Evolutionary conservation across 2,888 invertebrate genomes (phyloP).

Genomic region (Agrilus cyanescens): DNA sequence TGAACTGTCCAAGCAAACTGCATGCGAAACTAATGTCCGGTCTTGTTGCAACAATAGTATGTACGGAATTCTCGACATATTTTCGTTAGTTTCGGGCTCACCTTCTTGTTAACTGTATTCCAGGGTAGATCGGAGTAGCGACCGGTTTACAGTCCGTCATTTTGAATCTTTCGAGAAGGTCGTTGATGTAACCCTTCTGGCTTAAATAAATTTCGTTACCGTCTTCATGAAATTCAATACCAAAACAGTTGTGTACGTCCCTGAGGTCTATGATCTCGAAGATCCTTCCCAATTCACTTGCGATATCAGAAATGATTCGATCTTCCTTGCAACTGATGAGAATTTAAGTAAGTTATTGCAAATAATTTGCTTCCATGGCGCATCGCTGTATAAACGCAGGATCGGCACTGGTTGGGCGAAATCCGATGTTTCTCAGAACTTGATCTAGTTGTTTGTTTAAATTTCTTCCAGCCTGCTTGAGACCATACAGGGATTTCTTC

Average conservation of each 20-base stretch:
- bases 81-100: slow-evolving; percentile 4
- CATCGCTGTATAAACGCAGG: slow-evolving; percentile 13
- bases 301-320: too few species aligned
- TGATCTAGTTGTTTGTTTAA: slow-evolving; percentile 15
- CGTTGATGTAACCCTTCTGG: slow-evolving; percentile 17
- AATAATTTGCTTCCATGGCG: slow-evolving; percentile 10
- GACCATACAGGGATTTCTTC: slow-evolving; percentile 17
- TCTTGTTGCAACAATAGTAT: slow-evolving; percentile 9
- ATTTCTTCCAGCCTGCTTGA: slow-evolving; percentile 2
- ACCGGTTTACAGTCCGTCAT: slow-evolving; percentile 22
- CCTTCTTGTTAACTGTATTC: slow-evolving; percentile 7
- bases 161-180: slow-evolving; percentile 17
- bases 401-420: slow-evolving; percentile 11
- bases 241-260: slow-evolving; percentile 14
- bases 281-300: slow-evolving; percentile 10
- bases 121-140: slow-evolving; percentile 14
- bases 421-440: slow-evolving; percentile 10
- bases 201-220: slow-evolving; percentile 8
- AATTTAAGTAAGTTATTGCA: too few species aligned
- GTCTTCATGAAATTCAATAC: slow-evolving; percentile 16
- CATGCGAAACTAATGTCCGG: slow-evolving; percentile 12
- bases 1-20: slow-evolving; percentile 1
- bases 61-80: slow-evolving; percentile 9
- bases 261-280: slow-evolving; percentile 14
- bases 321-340: too few species aligned